phyloP scores from a whole-genome alignment of 2,113 vertebrate genomes.

The Boleophthalmus pectinirostris region DNA sequence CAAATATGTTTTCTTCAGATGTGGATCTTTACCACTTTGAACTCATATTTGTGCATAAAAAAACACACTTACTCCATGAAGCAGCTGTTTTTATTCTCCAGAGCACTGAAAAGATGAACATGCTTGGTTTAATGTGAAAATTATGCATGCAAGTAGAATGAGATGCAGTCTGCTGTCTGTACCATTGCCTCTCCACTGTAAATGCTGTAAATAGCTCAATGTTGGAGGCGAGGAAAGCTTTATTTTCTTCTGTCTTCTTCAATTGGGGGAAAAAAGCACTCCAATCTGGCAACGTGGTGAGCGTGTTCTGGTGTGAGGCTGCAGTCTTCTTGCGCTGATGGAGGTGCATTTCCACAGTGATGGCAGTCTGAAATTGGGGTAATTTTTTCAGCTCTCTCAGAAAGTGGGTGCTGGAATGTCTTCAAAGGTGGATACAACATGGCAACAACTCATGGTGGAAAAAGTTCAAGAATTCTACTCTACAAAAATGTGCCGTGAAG shows the following conservation, averaged over 20 bases:
- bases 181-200: background rate
- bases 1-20: background rate
- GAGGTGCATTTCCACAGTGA: conserved; percentile 5
- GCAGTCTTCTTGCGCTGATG: background rate
- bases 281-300: background rate
- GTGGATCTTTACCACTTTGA: background rate
- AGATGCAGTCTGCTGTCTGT: background rate
- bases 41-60: background rate
- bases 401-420: background rate
- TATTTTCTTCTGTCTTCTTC: conserved; percentile 1
- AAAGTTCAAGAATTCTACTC: background rate
- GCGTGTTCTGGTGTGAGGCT: background rate
- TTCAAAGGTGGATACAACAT: background rate
- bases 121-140: background rate
- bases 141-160: conserved; percentile 1
- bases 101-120: background rate
- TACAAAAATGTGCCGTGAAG: background rate
- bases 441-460: background rate
- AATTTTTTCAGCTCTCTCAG: background rate
- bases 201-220: background rate
- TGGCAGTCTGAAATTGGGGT: background rate
- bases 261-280: background rate
- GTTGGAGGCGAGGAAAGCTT: background rate
- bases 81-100: conserved; percentile 2
- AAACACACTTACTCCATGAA: background rate